A percentile compares a stretch with the other conserved stretches of the same genome.
Evolutionary conservation across 2,888 invertebrate species (phyloP).

Genomic region (Sycophila texana): DNA sequence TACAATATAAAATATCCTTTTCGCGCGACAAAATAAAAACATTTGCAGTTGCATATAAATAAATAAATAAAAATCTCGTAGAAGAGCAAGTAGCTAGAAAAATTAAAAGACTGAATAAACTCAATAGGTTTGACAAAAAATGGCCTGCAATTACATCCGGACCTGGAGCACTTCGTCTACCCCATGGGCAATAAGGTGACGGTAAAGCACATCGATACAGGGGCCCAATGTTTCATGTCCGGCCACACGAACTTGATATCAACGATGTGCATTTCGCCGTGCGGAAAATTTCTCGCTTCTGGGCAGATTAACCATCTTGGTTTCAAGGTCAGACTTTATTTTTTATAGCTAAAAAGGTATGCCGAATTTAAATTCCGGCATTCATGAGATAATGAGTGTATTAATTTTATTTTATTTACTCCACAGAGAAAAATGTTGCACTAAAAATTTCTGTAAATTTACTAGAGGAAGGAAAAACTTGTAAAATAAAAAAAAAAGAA

Average conservation of each 20-base stretch:
- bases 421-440: too few relatives aligned
- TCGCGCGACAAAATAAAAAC: neutral
- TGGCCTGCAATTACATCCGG: slow-evolving; percentile 85
- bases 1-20: too few relatives aligned
- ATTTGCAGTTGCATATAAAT: slow-evolving; percentile 6
- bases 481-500: too few relatives aligned
- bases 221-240: slow-evolving; percentile 85
- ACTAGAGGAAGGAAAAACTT: too few relatives aligned
- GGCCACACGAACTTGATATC: slow-evolving; percentile 90
- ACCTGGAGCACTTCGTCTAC: slow-evolving; percentile 83
- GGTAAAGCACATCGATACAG: slow-evolving; percentile 82
- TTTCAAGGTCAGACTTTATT: slow-evolving; percentile 80
- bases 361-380: too few relatives aligned
- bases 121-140: slow-evolving; percentile 70
- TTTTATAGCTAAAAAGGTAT: too few relatives aligned
- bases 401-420: too few relatives aligned
- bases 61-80: slow-evolving; percentile 10
- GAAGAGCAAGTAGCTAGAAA: neutral
- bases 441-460: too few relatives aligned
- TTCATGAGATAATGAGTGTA: neutral
- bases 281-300: slow-evolving; percentile 89
- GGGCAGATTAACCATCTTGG: slow-evolving; percentile 95
- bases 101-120: slow-evolving; percentile 64
- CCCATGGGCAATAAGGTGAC: slow-evolving; percentile 88
- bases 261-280: slow-evolving; percentile 84